Base-by-base conservation (phyloP, 2,888 invertebrate species). In the Tiphia femorata region DNA sequence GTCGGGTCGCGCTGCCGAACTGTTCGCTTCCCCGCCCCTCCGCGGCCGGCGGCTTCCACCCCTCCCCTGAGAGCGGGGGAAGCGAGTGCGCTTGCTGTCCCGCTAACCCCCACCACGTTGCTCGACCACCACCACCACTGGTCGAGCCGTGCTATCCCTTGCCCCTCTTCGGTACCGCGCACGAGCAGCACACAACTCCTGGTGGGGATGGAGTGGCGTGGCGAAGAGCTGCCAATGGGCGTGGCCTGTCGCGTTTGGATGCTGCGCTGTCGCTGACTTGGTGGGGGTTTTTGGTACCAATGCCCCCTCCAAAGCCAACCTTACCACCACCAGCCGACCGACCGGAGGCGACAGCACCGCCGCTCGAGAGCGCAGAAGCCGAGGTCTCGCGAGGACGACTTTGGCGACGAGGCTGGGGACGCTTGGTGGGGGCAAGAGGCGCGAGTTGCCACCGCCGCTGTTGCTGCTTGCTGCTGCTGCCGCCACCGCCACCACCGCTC, bases 1-100 rank as follows among this genome's bases (percentile, higher is more conserved):
- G 80, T 81, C 81, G 82, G 82, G 81, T 82, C 79, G 82, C 82
- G 80, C 82, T 80, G 82, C 82, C 81, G 80, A 83, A 83, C 82
- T 83, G 82, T 62, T 77, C 75, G 77, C 75, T 81, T 67, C 81
- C 80, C 82, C 82, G 82, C 82, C 82, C 82, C 80, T 78, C 80
- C 78, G 72, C 72, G 64, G 63, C 70, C 67, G 69, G 57, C 63
- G 70, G 62, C 70, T 67, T 66, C 71, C 75, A 66, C 80, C 80
- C 78, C 79, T 67, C 73, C 58, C 56, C 37, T 7, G 19, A 10
- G 0, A 12, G 41, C 42, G 61, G 46, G 53, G 42, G 47, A 44
- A 54, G 41, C 57, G 62, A 70, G 60, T 55, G 40, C 46, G 58
- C 52, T 49, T 53, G 42, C 51, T 38, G 37, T 49, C 12, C 16